These are phyloP conservation scores for Saturnia pavonia DNA, from an alignment of 2,888 invertebrate species.

Conservation along the genomic window DNA sequence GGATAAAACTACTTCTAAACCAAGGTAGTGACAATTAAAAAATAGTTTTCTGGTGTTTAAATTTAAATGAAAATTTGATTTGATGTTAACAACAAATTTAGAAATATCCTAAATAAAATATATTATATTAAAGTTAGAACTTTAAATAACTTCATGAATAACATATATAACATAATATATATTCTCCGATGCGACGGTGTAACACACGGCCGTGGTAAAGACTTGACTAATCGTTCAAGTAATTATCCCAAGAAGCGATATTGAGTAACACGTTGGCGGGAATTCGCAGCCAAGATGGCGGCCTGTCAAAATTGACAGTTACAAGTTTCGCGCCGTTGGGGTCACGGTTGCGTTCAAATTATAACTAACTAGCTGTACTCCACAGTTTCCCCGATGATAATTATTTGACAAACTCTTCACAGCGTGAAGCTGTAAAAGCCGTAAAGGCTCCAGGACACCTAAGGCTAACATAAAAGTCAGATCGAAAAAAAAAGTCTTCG, in stretches of 20 bases:
- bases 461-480: too few species aligned
- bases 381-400: too few species aligned
- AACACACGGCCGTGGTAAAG: constrained; percentile 22
- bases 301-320: constrained; percentile 73
- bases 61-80: too few species aligned
- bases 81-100: too few species aligned
- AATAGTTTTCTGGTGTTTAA: too few species aligned
- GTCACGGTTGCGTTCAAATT: constrained; percentile 23
- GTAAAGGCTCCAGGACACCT: too few species aligned
- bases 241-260: constrained; percentile 65
- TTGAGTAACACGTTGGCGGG: constrained; percentile 53
- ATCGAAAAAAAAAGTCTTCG: too few species aligned
- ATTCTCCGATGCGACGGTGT: constrained; percentile 20
- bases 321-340: constrained; percentile 50
- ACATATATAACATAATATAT: neutral
- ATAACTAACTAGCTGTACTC: constrained; percentile 12
- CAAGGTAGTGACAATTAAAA: too few species aligned
- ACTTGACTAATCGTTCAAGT: constrained; percentile 71
- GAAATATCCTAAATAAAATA: too few species aligned
- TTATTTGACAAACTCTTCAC: constrained; percentile 9
- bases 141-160: neutral
- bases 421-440: too few species aligned
- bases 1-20: too few species aligned
- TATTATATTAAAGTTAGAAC: too few species aligned
- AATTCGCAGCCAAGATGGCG: constrained; percentile 64